Base-by-base conservation (phyloP, 2,888 invertebrate species). In the Yponomeuta plumbellus region DNA sequence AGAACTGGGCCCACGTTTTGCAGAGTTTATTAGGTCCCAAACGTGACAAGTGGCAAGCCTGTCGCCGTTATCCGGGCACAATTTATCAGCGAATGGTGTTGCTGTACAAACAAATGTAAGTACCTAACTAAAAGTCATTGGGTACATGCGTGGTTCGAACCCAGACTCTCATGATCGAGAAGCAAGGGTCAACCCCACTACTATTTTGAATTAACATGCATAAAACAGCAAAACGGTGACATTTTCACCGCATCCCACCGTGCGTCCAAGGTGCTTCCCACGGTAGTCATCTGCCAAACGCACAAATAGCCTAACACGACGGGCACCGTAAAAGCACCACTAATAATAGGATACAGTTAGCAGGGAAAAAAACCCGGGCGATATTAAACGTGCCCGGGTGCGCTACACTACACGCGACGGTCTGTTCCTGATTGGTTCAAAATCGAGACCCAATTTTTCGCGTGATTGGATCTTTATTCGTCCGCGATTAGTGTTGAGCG, bases 191-290 rank as follows among this genome's bases (percentile, higher is more conserved):
- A n/a, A n/a, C n/a, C n/a, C n/a, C n/a, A n/a, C n/a, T n/a, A n/a
- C n/a, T n/a, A n/a, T n/a, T n/a, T n/a, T n/a, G 69, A 67, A 61
- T 58, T 57, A 44, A 66, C 17, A 64, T 70, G 58, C 59, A 68
- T 59, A 1, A 17, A 44, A 52, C 17, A 5, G 44, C 44, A 52
- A 70, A 69, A 11, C 58, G 58, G n/a, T 21, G 58, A 22, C 58
- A 58, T 58, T 58, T 58, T 2, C 11, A 58, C 10, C 21, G 58
- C 21, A 58, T 58, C 58, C 22, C 22, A 11, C 11, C 11, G 22
- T 52, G 44, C 44, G 44, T 52, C 44, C 13, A 52, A 52, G 44
- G 44, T 52, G 44, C 44, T 59, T 59, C 59, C 59, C 59, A 59
- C 59, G 59, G 13, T 22, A 13, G 21, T 23, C 21, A 59, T 59